Evolutionary conservation across 2,888 invertebrate genomes (phyloP).

Genomic region (Lamellibrachia satsuma): DNA sequence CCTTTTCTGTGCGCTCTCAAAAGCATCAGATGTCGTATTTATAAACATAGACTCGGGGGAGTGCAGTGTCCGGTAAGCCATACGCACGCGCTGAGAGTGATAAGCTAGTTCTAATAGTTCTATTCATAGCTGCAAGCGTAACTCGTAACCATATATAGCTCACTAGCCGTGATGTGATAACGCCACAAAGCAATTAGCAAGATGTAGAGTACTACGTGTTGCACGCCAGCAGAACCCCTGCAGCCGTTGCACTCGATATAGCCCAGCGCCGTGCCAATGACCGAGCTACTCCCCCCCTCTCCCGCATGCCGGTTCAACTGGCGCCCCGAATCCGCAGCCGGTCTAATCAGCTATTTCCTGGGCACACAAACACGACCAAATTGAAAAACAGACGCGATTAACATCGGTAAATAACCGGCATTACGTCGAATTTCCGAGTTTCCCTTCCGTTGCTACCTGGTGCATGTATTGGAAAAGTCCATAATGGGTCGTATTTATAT

Average conservation of each 20-base stretch:
- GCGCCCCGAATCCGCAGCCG: not conserved
- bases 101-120: not conserved
- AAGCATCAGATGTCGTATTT: not conserved
- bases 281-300: not conserved
- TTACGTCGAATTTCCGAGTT: not conserved
- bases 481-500: no score
- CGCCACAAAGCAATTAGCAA: not conserved
- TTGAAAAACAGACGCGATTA: not conserved
- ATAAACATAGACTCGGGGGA: not conserved
- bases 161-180: slow-evolving; percentile 6
- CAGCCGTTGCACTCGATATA: not conserved
- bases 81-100: not conserved
- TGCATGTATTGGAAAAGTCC: not conserved
- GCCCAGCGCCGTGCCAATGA: not conserved
- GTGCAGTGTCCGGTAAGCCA: not conserved
- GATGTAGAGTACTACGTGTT: not conserved
- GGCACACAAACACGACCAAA: not conserved
- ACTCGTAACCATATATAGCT: not conserved
- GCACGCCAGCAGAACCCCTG: not conserved
- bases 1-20: not conserved
- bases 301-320: not conserved
- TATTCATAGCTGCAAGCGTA: slow-evolving; percentile 4
- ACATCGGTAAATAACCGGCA: not conserved
- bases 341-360: not conserved
- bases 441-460: not conserved